These are phyloP conservation scores for Oscheius sp. DNA, from an alignment of 2,888 invertebrate genomes.

Conservation along the genomic window DNA sequence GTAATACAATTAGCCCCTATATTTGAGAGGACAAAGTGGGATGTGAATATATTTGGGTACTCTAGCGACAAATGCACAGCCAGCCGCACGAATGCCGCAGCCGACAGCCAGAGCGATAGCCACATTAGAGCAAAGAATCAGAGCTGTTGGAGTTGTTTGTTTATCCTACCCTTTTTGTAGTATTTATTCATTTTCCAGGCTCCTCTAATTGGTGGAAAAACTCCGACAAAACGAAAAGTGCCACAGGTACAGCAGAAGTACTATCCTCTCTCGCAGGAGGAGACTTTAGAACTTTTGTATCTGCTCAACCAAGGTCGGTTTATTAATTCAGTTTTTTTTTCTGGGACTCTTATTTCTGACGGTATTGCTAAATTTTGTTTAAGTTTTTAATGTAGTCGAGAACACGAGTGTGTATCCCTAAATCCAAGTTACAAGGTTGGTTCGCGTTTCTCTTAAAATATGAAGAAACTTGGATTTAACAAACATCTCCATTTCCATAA, in stretches of 20 bases:
- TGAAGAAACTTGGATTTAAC: too few species aligned
- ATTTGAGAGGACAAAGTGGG: conserved; percentile 2
- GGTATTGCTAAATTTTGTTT: not conserved
- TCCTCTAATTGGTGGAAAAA: conserved; percentile 19
- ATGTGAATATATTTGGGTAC: conserved; percentile 21
- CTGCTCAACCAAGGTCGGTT: conserved; percentile 59
- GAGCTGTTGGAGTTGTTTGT: not conserved
- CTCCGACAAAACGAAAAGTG: conserved; percentile 9
- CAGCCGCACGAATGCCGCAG: conserved; percentile 7
- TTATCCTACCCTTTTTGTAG: not conserved
- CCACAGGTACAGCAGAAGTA: conserved; percentile 38
- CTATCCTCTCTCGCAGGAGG: conserved; percentile 63
- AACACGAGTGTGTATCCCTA: too few species aligned
- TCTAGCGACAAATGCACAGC: conserved; percentile 19
- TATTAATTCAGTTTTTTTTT: not conserved
- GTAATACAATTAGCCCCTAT: conserved; percentile 15
- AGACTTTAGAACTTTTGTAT: conserved; percentile 57
- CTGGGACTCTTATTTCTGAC: conserved; percentile 6
- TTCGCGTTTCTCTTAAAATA: too few species aligned
- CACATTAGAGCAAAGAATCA: conserved; percentile 20
- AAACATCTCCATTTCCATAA: too few species aligned
- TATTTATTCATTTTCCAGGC: conserved; percentile 12
- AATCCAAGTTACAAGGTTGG: too few species aligned
- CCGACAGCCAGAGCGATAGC: not conserved
- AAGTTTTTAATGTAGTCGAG: too few species aligned